Base-by-base conservation (phyloP, 2,797 vertebrate genomes). In the Rallus crepitans region DNA sequence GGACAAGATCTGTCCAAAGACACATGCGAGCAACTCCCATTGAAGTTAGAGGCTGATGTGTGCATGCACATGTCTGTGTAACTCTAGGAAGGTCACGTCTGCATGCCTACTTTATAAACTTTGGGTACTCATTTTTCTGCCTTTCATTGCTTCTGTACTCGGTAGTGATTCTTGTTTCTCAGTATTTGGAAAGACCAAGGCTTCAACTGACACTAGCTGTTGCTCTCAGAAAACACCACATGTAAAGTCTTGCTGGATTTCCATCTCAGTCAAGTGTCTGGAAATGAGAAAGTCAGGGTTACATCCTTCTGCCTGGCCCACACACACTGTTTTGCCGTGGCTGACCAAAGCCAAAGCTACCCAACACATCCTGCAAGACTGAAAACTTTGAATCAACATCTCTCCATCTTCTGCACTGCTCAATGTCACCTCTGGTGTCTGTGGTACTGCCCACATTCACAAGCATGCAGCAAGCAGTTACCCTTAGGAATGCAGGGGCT, bases 1-100 rank as follows among this genome's bases (percentile, higher is more conserved):
- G 96, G 93, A 94, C 87, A 95, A 93, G 91, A 89, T 94, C 50
- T 35, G 66, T 56, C 91, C 72, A 76, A 81, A 94, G 89, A 89
- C 90, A 94, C 77, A 90, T 64, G 66, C 40, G 56, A 94, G 55
- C 63, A 93, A 80, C 70, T 95, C 93, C 55, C 19, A 3, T 25
- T 88, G 85, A 94, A 94, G 63, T 64, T 72, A 79, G 76, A 55
- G 56, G 77, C 63, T 87, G 66, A 68, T 39, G 28, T 57, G 55
- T 86, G 69, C 17, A 0, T 86, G 85, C 66, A 63, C 35, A 30
- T 61, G 72, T 59, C 82, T 82, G 24, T 30, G 61, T 69, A 81
- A 90, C 66, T 82, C 71, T 40, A 89, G 56, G 90, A 70, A 94
- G 31, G 68, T 50, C 66, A 90, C 61, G 72, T 94, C 63, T 93